These are phyloP conservation scores for Trogon melanurus DNA, from an alignment of 2,113 vertebrate species.

Conservation along the genomic window DNA sequence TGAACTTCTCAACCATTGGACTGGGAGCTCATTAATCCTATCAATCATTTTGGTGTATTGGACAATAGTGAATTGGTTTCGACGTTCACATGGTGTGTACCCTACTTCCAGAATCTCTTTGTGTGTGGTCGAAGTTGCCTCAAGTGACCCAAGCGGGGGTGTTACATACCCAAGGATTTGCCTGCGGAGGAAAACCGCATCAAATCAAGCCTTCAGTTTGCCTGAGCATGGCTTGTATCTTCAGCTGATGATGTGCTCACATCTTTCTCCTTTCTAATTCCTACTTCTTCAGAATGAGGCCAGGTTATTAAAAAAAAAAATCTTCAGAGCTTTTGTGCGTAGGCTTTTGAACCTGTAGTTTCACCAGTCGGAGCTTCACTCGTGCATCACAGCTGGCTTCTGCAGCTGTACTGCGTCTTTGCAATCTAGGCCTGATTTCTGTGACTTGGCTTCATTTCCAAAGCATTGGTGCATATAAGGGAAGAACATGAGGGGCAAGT, in stretches of 20 bases:
- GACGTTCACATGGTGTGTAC: background rate
- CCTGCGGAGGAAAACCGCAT: background rate
- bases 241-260: background rate
- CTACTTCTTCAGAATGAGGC: background rate
- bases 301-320: background rate
- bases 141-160: accelerated
- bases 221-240: background rate
- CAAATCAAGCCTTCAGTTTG: background rate
- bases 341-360: background rate
- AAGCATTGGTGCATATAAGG: background rate
- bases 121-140: background rate
- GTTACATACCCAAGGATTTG: background rate
- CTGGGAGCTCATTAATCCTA: background rate
- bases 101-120: background rate
- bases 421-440: background rate
- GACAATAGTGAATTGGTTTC: background rate
- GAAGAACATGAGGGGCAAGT: background rate
- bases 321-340: background rate
- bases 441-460: background rate
- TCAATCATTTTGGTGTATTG: background rate
- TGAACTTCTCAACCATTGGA: background rate
- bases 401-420: background rate
- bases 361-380: background rate
- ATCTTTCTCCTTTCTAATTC: background rate
- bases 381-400: accelerated